phyloP scores from a whole-genome alignment of 2,113 vertebrate species.

The Arothron firmamentum region DNA sequence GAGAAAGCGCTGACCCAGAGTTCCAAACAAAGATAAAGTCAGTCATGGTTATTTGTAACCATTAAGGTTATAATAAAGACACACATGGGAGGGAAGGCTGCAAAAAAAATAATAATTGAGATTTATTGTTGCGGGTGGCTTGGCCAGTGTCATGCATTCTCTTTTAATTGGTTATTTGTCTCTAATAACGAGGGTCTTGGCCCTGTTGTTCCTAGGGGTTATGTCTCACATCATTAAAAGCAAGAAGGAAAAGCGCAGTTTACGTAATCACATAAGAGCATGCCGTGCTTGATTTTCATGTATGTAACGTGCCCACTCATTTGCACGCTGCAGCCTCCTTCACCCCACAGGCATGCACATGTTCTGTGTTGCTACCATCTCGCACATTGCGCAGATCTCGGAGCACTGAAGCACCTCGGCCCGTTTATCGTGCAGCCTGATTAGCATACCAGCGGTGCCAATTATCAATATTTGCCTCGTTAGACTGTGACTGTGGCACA shows the following conservation, averaged over 20 bases:
- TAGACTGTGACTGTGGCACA: conserved; percentile 33
- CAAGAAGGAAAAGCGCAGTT: neutral
- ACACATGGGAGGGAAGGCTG: conserved; percentile 32
- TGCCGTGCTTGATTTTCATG: neutral
- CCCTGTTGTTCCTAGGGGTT: conserved; percentile 30
- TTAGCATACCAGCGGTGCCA: conserved; percentile 27
- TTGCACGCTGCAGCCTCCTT: conserved; percentile 17
- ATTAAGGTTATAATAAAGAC: conserved; percentile 51
- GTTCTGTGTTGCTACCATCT: conserved; percentile 49
- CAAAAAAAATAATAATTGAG: conserved; percentile 54
- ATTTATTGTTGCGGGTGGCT: conserved; percentile 21
- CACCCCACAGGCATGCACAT: conserved; percentile 47
- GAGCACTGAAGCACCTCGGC: conserved; percentile 32
- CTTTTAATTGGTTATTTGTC: conserved; percentile 64
- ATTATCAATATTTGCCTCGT: conserved; percentile 49
- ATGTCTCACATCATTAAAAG: conserved; percentile 22
- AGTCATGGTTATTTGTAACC: conserved; percentile 23
- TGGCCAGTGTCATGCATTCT: conserved; percentile 18
- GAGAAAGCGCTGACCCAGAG: conserved; percentile 47
- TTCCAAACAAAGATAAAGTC: conserved; percentile 40
- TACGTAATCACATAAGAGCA: conserved; percentile 7
- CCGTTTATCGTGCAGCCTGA: conserved; percentile 45
- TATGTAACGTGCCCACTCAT: neutral
- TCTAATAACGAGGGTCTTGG: conserved; percentile 37
- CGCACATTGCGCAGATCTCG: conserved; percentile 37